These are phyloP conservation scores for Percina caprodes DNA, from an alignment of 2,113 vertebrate species.

Conservation along the genomic window DNA sequence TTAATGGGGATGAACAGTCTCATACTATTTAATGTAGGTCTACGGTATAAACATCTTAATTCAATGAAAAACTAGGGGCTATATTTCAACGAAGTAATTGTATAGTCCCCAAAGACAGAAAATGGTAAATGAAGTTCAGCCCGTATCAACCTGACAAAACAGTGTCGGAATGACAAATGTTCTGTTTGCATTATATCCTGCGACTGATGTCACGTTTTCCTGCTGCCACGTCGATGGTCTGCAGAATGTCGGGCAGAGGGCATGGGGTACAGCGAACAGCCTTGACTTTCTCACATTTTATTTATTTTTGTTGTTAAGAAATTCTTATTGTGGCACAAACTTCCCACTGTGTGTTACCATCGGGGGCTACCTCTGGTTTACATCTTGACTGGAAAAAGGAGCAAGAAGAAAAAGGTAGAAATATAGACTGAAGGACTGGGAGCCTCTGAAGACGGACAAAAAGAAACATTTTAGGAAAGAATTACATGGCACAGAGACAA, in stretches of 20 bases:
- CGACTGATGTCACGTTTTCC: constrained; percentile 48
- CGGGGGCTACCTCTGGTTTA: constrained; percentile 50
- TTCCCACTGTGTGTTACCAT: constrained; percentile 16
- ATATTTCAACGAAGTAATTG: constrained; percentile 7
- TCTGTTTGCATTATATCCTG: constrained; percentile 58
- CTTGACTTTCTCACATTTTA: constrained; percentile 47
- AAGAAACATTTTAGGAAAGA: constrained; percentile 61
- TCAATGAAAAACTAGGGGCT: constrained; percentile 7
- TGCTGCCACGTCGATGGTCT: constrained; percentile 49
- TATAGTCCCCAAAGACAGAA: constrained; percentile 20
- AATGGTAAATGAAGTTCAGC: constrained; percentile 44
- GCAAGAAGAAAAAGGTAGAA: constrained; percentile 11
- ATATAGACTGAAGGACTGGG: constrained; percentile 9
- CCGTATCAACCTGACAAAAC: constrained; percentile 57
- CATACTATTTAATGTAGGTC: background rate
- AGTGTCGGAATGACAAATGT: constrained; percentile 63
- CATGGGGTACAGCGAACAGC: background rate
- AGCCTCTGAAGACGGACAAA: constrained; percentile 30
- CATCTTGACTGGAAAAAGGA: constrained; percentile 28
- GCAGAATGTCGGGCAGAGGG: constrained; percentile 16
- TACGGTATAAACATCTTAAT: constrained; percentile 15
- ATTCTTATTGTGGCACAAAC: constrained; percentile 58
- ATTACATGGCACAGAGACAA: constrained; percentile 69
- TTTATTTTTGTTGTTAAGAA: constrained; percentile 46
- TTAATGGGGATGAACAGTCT: background rate